Evolutionary conservation across 2,888 invertebrate species (phyloP).

Genomic region (Dicycla oo): DNA sequence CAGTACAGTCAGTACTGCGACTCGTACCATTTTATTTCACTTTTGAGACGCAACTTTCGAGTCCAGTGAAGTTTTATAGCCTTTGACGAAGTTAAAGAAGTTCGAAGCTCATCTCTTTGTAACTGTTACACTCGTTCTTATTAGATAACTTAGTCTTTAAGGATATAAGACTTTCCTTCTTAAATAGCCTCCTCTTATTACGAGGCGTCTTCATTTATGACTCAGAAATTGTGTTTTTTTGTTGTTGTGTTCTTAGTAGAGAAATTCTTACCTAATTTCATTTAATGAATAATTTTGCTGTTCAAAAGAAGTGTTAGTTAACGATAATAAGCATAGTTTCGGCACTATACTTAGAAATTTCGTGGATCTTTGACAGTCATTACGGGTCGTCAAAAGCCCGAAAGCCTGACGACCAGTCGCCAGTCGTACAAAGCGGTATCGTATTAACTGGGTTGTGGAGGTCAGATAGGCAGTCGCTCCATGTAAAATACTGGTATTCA

Average conservation of each 20-base stretch:
- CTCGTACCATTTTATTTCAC: constrained; percentile 18
- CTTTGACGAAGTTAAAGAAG: constrained; percentile 19
- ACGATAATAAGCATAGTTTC: not conserved
- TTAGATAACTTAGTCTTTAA: constrained; percentile 36
- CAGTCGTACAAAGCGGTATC: no score
- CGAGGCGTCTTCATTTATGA: constrained; percentile 2
- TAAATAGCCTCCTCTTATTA: not conserved
- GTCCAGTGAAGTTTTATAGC: constrained; percentile 26
- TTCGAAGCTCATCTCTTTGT: constrained; percentile 21
- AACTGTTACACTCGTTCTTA: constrained; percentile 18
- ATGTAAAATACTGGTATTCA: no score
- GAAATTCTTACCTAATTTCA: not conserved
- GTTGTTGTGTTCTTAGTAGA: not conserved
- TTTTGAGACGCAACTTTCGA: constrained; percentile 23
- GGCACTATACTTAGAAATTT: not conserved
- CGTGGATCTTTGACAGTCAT: no score
- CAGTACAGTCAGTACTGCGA: not conserved
- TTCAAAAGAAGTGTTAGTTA: not conserved
- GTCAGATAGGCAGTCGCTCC: no score
- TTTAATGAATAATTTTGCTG: not conserved
- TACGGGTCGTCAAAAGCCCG: no score
- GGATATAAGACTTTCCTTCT: constrained; percentile 7
- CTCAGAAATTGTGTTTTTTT: not conserved
- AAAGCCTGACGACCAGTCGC: no score
- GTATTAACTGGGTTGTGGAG: no score